Conservation (phyloP, 2,888 invertebrate species). For the Lasioglossum figueresi region DNA sequence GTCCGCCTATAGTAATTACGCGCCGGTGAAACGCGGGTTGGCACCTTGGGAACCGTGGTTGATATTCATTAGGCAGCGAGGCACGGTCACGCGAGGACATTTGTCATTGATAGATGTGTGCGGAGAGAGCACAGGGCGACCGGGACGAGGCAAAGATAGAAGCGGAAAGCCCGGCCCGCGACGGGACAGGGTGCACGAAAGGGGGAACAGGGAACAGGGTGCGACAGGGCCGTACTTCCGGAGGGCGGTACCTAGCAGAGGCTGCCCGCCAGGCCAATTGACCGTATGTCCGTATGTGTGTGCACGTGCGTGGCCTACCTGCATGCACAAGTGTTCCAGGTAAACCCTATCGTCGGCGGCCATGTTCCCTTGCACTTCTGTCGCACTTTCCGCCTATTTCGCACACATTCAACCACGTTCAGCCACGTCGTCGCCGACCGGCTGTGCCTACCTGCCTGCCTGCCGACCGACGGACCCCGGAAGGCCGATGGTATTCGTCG, state of each 20-base stretch:
- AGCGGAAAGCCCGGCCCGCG: background rate
- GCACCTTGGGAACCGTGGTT: constrained; percentile 65
- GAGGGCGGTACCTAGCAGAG: constrained; percentile 75
- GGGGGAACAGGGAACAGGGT: constrained; percentile 45
- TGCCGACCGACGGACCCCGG: constrained; percentile 4
- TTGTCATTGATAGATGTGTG: constrained; percentile 63
- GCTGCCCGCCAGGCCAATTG: constrained; percentile 59
- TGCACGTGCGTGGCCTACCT: constrained; percentile 66
- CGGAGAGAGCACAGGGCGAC: constrained; percentile 9
- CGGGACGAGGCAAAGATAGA: constrained; percentile 7
- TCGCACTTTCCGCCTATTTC: constrained; percentile 51
- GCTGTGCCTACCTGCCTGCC: background rate
- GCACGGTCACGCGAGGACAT: constrained; percentile 71
- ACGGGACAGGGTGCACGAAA: constrained; percentile 1
- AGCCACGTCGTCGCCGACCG: constrained; percentile 8
- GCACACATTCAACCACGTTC: constrained; percentile 37
- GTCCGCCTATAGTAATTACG: constrained; percentile 63
- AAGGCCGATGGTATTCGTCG: constrained; percentile 20
- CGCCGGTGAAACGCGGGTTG: constrained; percentile 60
- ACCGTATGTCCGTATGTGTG: constrained; percentile 58
- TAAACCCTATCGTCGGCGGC: constrained; percentile 74
- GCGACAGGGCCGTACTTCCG: constrained; percentile 76
- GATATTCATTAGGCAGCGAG: constrained; percentile 71
- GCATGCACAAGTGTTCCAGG: constrained; percentile 71
- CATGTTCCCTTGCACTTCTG: constrained; percentile 72